phyloP scores from a whole-genome alignment of 37 sponge, comb jelly and placozoan genomes.

The Mnemiopsis leidyi region DNA sequence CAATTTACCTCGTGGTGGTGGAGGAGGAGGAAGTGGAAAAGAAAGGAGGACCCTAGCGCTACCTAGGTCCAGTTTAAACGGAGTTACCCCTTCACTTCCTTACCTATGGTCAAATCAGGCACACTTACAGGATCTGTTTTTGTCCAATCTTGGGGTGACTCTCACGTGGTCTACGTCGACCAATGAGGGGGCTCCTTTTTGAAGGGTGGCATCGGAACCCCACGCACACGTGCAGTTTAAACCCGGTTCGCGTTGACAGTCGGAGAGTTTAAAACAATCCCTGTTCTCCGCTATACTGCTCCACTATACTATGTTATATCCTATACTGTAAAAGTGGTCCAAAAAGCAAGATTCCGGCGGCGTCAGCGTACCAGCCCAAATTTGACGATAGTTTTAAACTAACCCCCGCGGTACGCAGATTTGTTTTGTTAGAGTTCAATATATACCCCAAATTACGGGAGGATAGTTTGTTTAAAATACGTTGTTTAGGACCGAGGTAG shows the following conservation, averaged over 20 bases:
- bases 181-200: not conserved
- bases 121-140: not conserved
- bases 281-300: not conserved
- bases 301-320: not conserved
- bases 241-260: not conserved
- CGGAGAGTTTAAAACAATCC: constrained; percentile 24
- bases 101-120: not conserved
- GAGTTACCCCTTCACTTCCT: too few species aligned
- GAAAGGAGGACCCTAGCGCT: too few species aligned
- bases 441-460: constrained; percentile 20
- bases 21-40: not conserved
- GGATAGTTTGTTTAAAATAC: not conserved
- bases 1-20: not conserved
- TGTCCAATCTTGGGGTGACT: not conserved
- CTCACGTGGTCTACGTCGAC: not conserved
- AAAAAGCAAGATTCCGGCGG: not conserved
- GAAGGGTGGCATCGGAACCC: not conserved
- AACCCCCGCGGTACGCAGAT: not conserved
- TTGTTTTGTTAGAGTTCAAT: not conserved
- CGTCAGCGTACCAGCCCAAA: constrained; percentile 28
- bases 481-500: not conserved
- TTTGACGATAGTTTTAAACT: constrained; percentile 28
- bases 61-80: too few species aligned
- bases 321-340: not conserved
- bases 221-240: constrained; percentile 22